Percentiles rank a stretch among this genome's conserved stretches.
Conservation (phyloP, 2,888 invertebrate species). For the Carterocephalus palaemon region DNA sequence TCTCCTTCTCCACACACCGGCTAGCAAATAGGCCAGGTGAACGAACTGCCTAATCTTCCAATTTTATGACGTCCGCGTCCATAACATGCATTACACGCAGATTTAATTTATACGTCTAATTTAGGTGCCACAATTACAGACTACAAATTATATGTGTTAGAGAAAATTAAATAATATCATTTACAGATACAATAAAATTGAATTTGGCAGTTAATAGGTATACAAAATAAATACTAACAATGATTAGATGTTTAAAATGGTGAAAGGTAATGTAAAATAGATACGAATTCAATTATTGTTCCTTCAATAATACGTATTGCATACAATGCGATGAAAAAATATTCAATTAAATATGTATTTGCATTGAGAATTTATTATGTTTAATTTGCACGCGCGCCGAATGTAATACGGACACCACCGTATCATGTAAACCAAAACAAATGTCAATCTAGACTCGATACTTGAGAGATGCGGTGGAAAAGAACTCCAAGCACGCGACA, state of each 20-base stretch:
- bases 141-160: no score
- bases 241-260: neutral
- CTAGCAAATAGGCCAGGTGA: conserved; percentile 26
- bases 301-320: neutral
- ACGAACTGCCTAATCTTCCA: conserved; percentile 23
- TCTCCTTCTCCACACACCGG: conserved; percentile 36
- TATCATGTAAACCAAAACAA: conserved; percentile 24
- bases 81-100: no score
- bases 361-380: conserved; percentile 13
- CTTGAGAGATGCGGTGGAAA: conserved; percentile 16
- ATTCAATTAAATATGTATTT: conserved; percentile 17
- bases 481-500: conserved; percentile 10
- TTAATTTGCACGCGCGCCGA: conserved; percentile 10
- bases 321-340: conserved; percentile 1
- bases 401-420: conserved; percentile 10
- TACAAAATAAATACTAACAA: neutral
- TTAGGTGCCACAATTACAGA: no score
- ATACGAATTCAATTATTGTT: conserved; percentile 2
- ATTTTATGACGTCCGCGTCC: conserved; percentile 2
- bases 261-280: neutral
- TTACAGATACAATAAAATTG: neutral
- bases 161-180: neutral
- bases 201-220: neutral
- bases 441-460: conserved; percentile 9
- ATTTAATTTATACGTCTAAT: no score